Conservation (phyloP, 1,140 invertebrate species). For the Ceratosolen fusciceps region DNA sequence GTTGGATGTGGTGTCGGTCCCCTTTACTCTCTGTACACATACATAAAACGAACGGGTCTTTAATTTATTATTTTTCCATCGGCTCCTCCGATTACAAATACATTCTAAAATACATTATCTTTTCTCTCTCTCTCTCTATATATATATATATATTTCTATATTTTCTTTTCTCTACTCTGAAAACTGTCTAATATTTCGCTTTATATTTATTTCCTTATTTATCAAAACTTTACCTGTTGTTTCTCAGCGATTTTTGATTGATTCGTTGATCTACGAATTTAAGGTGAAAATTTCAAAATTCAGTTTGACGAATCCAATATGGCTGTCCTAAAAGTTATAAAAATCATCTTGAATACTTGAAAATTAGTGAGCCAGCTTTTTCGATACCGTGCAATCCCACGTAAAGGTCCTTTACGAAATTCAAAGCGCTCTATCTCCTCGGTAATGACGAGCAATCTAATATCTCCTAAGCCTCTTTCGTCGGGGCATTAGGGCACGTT, state of each 20-base stretch:
- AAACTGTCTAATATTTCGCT: too few relatives aligned
- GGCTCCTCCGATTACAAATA: too few relatives aligned
- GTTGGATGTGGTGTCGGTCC: conserved; percentile 80
- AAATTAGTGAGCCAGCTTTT: background rate
- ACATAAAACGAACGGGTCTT: conserved; percentile 13
- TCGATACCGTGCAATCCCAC: background rate
- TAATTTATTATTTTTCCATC: background rate
- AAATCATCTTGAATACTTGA: background rate
- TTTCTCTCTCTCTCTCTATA: too few relatives aligned
- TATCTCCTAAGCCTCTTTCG: too few relatives aligned
- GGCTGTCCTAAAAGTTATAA: conserved; percentile 34
- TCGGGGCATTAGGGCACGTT: too few relatives aligned
- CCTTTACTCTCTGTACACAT: conserved; percentile 51
- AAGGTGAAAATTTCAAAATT: conserved; percentile 36
- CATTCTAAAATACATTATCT: too few relatives aligned
- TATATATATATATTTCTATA: too few relatives aligned
- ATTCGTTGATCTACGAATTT: conserved; percentile 7
- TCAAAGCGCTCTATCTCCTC: conserved; percentile 19
- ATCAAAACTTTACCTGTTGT: too few relatives aligned
- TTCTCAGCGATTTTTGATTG: too few relatives aligned
- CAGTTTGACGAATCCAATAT: conserved; percentile 43
- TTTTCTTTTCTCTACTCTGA: too few relatives aligned
- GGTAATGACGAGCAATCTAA: too few relatives aligned
- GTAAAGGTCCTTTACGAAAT: conserved; percentile 35
- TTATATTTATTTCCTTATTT: too few relatives aligned